Evolutionary conservation across 2,888 invertebrate genomes (phyloP), one percentile per base, ranked within the genome.

Genomic region (Sussaba pulchella): DNA sequence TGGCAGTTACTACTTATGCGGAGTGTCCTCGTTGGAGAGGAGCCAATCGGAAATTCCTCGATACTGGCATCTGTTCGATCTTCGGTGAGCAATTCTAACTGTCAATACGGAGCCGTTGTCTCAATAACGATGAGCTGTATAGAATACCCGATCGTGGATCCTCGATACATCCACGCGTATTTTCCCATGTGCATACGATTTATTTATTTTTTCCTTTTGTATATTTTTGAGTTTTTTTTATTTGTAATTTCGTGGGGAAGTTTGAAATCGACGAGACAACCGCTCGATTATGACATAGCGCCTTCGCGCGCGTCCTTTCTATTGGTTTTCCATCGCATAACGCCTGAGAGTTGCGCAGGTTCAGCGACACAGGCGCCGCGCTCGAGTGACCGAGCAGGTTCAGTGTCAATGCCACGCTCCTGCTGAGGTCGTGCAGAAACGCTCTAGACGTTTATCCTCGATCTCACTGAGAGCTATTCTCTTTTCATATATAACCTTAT

Each of bases 381-480:
- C 45, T 31, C 61, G 39, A 77, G 67, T 64, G 50, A 50, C 52
- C 50, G 57, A 67, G 74, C 74, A 81, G 73, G 78, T 85, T 86
- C 85, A 87, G 83, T 85, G 87, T 81, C 85, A 85, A 78, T 84
- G 84, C 78, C 82, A 73, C 75, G 47, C 61, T 59, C 36, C 36
- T 72, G 70, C 47, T 17, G 76, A 69, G 69, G 69, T 54, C 63
- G 54, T 9, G 21, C 47, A 31, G 19, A 72, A 61, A 72, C 31
- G 57, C 54, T 74, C 50, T 19, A 39, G 21, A 47, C 31, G 21
- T n/a, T 54, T 71, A 57, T 79, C 70, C 14, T 64, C 24, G 61
- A 41, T 41, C 26, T 26, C n/a, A 17, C 19, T 12, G 12, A 10
- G 12, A 21, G 4, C 12, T 21, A 39, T 41, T 61, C 41, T 5